A percentile compares a stretch with the other conserved stretches of the same genome.
Conservation (phyloP, 2,888 invertebrate species). For the Augochlorella aurata region DNA sequence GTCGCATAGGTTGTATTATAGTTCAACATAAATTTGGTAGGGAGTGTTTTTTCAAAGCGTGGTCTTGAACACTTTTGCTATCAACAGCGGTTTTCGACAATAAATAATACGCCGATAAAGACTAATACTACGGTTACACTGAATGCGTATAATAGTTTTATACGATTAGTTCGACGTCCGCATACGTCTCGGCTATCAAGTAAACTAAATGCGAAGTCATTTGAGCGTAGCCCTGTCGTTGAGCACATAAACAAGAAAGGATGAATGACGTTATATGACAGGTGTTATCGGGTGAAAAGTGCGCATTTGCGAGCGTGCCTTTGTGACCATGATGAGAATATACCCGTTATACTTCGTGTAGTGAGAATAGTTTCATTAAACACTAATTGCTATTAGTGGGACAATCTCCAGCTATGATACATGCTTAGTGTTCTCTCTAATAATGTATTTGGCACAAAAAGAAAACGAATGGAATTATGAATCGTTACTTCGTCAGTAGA, state of each 20-base stretch:
- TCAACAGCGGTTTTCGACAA: conserved; percentile 46
- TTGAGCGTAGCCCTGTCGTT: conserved; percentile 58
- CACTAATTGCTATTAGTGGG: conserved; percentile 23
- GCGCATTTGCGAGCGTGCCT: conserved; percentile 39
- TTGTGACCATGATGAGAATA: not conserved
- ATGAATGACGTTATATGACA: conserved; percentile 61
- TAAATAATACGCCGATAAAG: conserved; percentile 56
- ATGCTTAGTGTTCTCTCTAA: conserved; percentile 9
- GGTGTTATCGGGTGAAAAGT: conserved; percentile 56
- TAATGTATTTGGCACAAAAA: conserved; percentile 6
- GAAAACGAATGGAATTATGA: conserved; percentile 18
- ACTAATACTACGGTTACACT: conserved; percentile 21
- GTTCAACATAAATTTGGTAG: not conserved
- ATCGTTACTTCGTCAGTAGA: conserved; percentile 17
- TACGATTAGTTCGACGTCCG: not conserved
- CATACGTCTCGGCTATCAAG: conserved; percentile 47
- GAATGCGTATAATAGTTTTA: not conserved
- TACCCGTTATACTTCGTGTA: conserved; percentile 5
- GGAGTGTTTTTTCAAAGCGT: conserved; percentile 28
- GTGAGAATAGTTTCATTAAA: not conserved
- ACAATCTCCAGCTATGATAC: conserved; percentile 14
- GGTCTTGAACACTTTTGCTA: conserved; percentile 26
- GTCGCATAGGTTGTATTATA: not conserved
- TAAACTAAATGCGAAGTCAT: conserved; percentile 67
- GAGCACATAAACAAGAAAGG: conserved; percentile 66